Percentiles rank a stretch among this genome's conserved stretches.
These are phyloP conservation scores for Ctenosaura bakeri DNA, from an alignment of 2,797 vertebrate genomes.

Conservation along the genomic window DNA sequence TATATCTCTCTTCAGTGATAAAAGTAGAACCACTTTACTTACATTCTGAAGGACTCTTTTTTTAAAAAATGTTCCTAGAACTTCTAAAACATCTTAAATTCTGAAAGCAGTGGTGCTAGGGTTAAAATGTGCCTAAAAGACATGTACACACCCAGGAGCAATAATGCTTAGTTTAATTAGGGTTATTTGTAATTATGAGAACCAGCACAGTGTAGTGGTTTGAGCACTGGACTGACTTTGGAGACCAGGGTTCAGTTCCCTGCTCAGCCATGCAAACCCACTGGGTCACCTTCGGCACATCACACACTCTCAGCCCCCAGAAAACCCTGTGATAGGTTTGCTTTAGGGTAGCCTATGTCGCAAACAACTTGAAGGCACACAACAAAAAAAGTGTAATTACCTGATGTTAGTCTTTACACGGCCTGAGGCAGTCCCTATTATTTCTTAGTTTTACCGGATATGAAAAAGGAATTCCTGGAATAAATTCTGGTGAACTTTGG, in stretches of 20 bases:
- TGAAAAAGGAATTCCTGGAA: background rate
- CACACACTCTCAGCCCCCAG: too few relatives aligned
- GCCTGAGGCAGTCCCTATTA: background rate
- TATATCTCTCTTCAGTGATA: background rate
- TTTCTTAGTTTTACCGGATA: background rate
- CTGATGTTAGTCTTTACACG: background rate
- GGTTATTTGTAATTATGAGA: too few relatives aligned
- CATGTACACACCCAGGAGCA: background rate
- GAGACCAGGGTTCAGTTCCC: too few relatives aligned
- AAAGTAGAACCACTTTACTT: background rate
- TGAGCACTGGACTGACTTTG: too few relatives aligned
- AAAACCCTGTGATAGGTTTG: too few relatives aligned
- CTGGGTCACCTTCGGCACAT: too few relatives aligned
- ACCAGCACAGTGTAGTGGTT: too few relatives aligned
- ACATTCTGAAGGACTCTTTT: background rate
- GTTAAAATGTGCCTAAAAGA: background rate
- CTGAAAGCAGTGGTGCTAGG: background rate
- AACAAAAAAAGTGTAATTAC: too few relatives aligned
- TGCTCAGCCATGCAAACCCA: background rate
- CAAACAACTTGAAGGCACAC: too few relatives aligned
- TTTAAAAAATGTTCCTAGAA: background rate
- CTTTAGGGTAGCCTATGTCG: too few relatives aligned
- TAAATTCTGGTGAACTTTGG: background rate
- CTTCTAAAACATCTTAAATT: background rate
- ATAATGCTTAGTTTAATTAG: background rate